phyloP scores from a whole-genome alignment of 1,140 invertebrate species.

The Euura saliciscinereae region DNA sequence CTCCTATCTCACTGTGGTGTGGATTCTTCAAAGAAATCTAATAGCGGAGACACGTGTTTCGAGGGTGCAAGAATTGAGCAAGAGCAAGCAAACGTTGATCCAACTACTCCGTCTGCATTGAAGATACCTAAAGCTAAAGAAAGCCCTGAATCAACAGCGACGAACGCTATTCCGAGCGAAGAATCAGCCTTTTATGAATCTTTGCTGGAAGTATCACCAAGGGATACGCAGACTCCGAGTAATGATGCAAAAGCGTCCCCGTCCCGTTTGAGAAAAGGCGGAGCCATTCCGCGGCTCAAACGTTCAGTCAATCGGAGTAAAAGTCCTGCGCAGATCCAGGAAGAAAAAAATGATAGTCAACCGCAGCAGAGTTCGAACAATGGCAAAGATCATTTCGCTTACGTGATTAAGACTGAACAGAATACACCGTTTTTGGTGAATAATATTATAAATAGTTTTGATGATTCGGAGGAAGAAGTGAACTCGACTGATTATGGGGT shows the following conservation, averaged over 20 bases:
- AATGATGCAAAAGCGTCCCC: background rate
- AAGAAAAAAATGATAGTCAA: background rate
- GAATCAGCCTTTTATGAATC: background rate
- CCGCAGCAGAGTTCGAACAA: background rate
- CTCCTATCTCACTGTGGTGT: background rate
- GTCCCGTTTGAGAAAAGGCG: background rate
- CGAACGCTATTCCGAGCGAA: background rate
- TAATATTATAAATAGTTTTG: background rate
- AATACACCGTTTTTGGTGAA: background rate
- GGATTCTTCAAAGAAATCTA: background rate
- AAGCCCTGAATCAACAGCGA: background rate
- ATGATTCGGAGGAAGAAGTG: conserved; percentile 4
- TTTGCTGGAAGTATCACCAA: background rate
- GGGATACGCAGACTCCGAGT: background rate
- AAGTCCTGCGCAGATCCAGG: background rate
- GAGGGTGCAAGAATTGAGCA: background rate
- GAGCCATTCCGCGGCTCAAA: background rate
- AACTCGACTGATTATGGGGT: background rate
- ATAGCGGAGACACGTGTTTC: background rate
- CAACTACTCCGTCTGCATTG: conserved; percentile 3
- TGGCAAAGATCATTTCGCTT: conserved; percentile 5
- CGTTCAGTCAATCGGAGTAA: background rate
- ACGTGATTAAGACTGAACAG: background rate
- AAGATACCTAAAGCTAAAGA: conserved; percentile 8
- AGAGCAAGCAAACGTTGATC: background rate